Evolutionary conservation across 2,113 vertebrate species (phyloP), one percentile per base, ranked within the genome.

Genomic region (Uria aalge): DNA sequence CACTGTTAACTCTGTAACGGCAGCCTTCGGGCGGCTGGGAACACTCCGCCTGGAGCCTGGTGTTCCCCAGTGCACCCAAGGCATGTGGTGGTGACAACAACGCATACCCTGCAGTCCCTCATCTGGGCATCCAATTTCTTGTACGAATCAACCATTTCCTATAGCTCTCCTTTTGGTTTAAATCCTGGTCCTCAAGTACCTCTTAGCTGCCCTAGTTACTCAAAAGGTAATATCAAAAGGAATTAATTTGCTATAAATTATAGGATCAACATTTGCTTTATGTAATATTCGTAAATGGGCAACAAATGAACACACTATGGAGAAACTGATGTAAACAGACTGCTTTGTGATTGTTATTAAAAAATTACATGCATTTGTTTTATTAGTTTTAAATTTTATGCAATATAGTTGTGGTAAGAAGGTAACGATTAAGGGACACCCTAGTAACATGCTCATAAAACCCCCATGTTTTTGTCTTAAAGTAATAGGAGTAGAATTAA

Each of bases 291-390:
- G 1, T 45, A 60, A 92, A 34, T 0, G 15, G 40, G 40, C 36
- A 56, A 11, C 59, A 77, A 69, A 66, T 5, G 26, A 73, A 22
- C 19, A 5, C 6, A 0, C 18, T 34, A 2, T 1, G 1, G 66
- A 78, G 68, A 26, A 74, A 74, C 30, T 9, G 41, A 11, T 66
- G 3, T 3, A 41, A 75, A 53, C 9, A 14, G 45, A 4, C 45
- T 19, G 14, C 15, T 75, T 85, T 63, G 69, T n/a, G 36, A 41
- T 14, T 45, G 30, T 14, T 57, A 6, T 20, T n/a, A 21, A 56
- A 71, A 48, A 77, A 20, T 17, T 56, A 21, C 32, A n/a, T 74
- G 8, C 0, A 3, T 29, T 75, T 66, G 11, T 12, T 85, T 75
- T 29, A 63, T 59, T 76, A 29, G 45, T 32, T 87, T 93, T 55